A percentile compares a stretch with the other conserved stretches of the same genome.
Conservation (phyloP, 2,113 vertebrate species). For the Alligator sinensis region DNA sequence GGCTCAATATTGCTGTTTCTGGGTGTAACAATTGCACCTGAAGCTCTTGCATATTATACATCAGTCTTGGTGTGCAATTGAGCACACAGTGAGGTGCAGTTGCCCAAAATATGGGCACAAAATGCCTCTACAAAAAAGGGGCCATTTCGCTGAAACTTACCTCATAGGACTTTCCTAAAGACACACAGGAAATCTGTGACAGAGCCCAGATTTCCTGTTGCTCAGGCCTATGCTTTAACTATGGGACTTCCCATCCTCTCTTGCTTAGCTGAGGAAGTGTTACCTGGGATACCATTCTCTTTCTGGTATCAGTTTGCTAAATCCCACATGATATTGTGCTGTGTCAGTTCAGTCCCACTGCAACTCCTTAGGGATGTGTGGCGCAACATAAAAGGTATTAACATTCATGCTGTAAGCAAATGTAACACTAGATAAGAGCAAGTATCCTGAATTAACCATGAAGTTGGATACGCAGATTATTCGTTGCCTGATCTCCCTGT, state of each 20-base stretch:
- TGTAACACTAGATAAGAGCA: neutral
- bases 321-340: neutral
- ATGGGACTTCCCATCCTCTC: neutral
- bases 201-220: slow-evolving; percentile 72
- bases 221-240: slow-evolving; percentile 32
- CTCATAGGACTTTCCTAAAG: slow-evolving; percentile 46
- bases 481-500: neutral
- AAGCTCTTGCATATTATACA: neutral
- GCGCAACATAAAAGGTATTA: neutral
- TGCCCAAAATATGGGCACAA: neutral
- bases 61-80: neutral
- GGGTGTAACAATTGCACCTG: neutral
- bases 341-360: neutral
- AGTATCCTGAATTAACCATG: neutral
- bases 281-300: neutral
- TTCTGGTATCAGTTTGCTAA: neutral
- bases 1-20: neutral
- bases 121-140: neutral
- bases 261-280: neutral
- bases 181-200: slow-evolving; percentile 65
- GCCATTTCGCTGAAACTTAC: slow-evolving; percentile 34
- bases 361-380: neutral
- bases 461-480: slow-evolving; percentile 17
- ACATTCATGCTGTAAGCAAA: neutral
- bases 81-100: neutral